Evolutionary conservation across 2,113 vertebrate genomes (phyloP).

Genomic region (Trogon surrucura): DNA sequence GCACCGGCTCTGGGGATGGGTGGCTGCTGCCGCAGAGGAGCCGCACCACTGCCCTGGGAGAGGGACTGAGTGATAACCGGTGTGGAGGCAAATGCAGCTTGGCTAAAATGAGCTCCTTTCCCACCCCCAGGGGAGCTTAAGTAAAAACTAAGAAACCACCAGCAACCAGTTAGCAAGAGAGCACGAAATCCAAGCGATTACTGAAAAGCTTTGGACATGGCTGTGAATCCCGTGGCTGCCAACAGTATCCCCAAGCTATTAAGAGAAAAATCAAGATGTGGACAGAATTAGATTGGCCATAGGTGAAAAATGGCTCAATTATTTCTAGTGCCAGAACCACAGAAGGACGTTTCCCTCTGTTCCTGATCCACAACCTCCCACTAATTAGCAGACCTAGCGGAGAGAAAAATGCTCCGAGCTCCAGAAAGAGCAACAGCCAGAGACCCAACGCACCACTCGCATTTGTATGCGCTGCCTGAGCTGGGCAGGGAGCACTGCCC

Average conservation of each 20-base stretch:
- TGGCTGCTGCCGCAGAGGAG: not conserved
- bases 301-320: constrained; percentile 66
- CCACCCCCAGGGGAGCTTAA: not conserved
- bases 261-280: constrained; percentile 54
- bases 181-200: not conserved
- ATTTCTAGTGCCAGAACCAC: constrained; percentile 45
- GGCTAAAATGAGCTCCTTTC: not conserved
- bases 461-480: not conserved
- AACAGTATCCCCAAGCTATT: constrained; percentile 2
- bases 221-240: not conserved
- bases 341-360: constrained; percentile 48
- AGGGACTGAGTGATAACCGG: accelerated
- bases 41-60: accelerated
- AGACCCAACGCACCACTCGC: accelerated
- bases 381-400: constrained; percentile 20
- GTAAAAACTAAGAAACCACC: not conserved
- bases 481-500: accelerated
- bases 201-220: constrained; percentile 17
- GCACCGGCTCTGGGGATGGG: accelerated
- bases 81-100: accelerated
- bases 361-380: constrained; percentile 39
- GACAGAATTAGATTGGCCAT: constrained; percentile 21
- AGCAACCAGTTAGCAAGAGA: not conserved
- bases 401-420: constrained; percentile 18
- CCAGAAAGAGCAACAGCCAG: not conserved